Percentiles rank a stretch among this genome's conserved stretches.
Conservation (phyloP, 2,888 invertebrate genomes). For the Eristalinus aeneus region DNA sequence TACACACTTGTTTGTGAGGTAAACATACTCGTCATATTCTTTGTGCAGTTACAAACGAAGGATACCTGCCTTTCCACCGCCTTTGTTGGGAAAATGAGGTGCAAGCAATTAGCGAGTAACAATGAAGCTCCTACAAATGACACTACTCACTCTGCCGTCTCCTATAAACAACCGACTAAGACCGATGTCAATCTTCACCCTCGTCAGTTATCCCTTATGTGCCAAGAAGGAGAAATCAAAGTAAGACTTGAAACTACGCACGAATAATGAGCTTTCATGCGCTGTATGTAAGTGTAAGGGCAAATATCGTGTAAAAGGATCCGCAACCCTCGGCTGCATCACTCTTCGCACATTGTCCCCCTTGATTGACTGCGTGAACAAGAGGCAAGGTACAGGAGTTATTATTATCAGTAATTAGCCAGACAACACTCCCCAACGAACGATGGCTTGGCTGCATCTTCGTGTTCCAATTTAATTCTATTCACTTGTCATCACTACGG, state of each 20-base stretch:
- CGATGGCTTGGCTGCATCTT: constrained; percentile 1
- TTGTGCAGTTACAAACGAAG: too few species aligned
- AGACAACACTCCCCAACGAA: constrained; percentile 18
- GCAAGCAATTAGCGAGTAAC: constrained; percentile 47
- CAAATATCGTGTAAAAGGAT: constrained; percentile 57
- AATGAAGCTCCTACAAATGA: constrained; percentile 36
- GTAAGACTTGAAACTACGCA: constrained; percentile 60
- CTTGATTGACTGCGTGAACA: constrained; percentile 28
- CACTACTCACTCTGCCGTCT: constrained; percentile 30
- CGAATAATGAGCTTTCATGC: constrained; percentile 37
- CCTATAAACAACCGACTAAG: constrained; percentile 58
- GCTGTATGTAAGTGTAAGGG: constrained; percentile 61
- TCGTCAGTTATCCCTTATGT: constrained; percentile 1
- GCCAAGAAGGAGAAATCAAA: constrained; percentile 52
- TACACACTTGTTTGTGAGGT: constrained; percentile 33
- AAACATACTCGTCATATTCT: constrained; percentile 9
- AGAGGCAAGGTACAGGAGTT: constrained; percentile 63
- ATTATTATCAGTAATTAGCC: constrained; percentile 66
- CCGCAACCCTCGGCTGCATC: constrained; percentile 16
- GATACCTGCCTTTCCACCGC: too few species aligned
- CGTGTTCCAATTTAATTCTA: constrained; percentile 56
- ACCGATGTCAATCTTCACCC: constrained; percentile 50
- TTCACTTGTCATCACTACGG: constrained; percentile 50
- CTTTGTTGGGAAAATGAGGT: constrained; percentile 8
- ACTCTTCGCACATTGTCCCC: constrained; percentile 39